Evolutionary conservation across 2,113 vertebrate species (phyloP).

Genomic region (Conger conger): DNA sequence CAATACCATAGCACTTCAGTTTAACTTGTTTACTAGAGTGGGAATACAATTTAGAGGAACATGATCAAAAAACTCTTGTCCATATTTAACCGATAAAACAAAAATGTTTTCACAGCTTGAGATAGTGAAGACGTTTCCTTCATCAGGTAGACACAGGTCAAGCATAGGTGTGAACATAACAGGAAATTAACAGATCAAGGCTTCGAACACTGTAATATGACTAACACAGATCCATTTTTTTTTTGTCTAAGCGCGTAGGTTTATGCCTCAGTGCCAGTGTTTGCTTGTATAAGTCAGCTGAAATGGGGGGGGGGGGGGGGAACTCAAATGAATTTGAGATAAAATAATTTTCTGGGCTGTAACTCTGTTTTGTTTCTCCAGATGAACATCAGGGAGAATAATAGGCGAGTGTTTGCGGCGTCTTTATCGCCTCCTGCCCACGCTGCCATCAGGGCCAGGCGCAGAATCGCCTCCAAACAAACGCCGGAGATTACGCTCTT

Average conservation of each 20-base stretch:
- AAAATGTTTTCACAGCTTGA: too few relatives aligned
- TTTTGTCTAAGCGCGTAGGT: not conserved
- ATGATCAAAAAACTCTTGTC: too few relatives aligned
- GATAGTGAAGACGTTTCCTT: too few relatives aligned
- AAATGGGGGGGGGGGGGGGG: too few relatives aligned
- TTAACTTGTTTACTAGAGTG: too few relatives aligned
- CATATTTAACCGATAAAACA: too few relatives aligned
- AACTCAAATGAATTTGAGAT: not conserved
- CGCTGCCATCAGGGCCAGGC: not conserved
- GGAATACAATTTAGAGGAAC: too few relatives aligned
- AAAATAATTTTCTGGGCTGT: not conserved
- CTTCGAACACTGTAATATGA: not conserved
- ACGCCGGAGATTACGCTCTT: not conserved
- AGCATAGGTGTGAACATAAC: not conserved
- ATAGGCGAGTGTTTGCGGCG: not conserved
- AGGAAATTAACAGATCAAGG: not conserved
- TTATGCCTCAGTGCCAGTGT: not conserved
- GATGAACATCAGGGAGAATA: slow-evolving; percentile 6
- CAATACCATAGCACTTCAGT: too few relatives aligned
- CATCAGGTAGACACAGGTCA: too few relatives aligned
- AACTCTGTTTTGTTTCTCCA: not conserved
- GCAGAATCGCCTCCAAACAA: slow-evolving; percentile 7
- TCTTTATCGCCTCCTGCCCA: not conserved
- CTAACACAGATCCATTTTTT: not conserved
- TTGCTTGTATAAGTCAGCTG: not conserved